Percentiles rank a stretch among this genome's conserved stretches.
These are phyloP conservation scores for Merops nubicus DNA, from an alignment of 2,113 vertebrate species.

Conservation along the genomic window DNA sequence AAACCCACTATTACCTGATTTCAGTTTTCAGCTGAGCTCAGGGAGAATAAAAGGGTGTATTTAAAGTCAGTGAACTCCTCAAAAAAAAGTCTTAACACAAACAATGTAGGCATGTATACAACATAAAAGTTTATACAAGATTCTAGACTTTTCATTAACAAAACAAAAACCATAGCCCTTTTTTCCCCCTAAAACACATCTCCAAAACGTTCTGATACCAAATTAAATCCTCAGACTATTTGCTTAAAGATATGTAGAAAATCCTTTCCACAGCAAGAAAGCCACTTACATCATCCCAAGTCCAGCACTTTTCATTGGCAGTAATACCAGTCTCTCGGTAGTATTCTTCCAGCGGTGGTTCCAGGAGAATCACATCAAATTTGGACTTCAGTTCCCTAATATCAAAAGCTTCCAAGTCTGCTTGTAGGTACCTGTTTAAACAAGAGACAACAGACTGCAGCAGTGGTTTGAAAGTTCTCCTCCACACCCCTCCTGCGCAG, in stretches of 20 bases:
- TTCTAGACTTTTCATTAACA: neutral
- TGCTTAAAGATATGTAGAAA: accelerated
- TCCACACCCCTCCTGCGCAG: neutral
- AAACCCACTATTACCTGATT: neutral
- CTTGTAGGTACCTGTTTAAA: constrained; percentile 91
- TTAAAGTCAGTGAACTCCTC: neutral
- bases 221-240: neutral
- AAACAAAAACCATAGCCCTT: neutral
- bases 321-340: constrained; percentile 96
- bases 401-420: constrained; percentile 92
- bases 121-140: neutral
- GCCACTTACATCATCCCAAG: constrained; percentile 91
- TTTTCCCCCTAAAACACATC: neutral
- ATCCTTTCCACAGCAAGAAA: neutral
- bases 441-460: neutral
- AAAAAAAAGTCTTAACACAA: neutral
- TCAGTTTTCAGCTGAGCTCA: neutral
- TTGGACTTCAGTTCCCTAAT: constrained; percentile 91
- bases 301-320: constrained; percentile 96
- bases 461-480: neutral
- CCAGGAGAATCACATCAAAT: constrained; percentile 96
- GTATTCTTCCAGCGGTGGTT: constrained; percentile 94
- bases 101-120: neutral
- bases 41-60: neutral
- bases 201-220: neutral